Percentiles rank a stretch among this genome's conserved stretches.
Evolutionary conservation across 2,113 vertebrate species (phyloP).

Genomic region (Passer domesticus): DNA sequence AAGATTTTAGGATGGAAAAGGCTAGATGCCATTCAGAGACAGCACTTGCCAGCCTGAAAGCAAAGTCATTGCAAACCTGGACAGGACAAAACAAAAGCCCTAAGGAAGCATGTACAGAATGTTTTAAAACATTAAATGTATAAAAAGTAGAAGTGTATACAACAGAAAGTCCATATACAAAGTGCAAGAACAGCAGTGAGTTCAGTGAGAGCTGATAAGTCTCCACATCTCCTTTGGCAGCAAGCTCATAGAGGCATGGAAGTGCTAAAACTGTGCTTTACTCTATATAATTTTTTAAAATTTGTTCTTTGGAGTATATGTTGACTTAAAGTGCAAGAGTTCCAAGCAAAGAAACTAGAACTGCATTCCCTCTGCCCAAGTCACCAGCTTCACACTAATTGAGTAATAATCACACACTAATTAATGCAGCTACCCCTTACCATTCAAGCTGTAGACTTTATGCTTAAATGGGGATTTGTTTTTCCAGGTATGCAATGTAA

Average conservation of each 20-base stretch:
- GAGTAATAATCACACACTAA: not conserved
- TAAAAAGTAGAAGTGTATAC: not conserved
- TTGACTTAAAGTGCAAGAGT: not conserved
- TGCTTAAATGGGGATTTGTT: not conserved
- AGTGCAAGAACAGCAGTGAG: not conserved
- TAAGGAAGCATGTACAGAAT: not conserved
- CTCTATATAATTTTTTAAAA: not conserved
- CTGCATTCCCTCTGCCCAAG: not conserved
- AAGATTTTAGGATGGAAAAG: not conserved
- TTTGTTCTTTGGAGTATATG: not conserved
- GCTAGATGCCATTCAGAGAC: not conserved
- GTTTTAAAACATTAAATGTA: not conserved
- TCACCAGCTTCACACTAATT: not conserved
- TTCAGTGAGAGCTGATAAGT: not conserved
- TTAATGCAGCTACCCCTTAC: not conserved
- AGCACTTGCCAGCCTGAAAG: not conserved
- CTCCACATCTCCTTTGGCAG: not conserved
- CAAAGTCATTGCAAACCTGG: not conserved
- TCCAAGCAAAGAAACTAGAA: not conserved
- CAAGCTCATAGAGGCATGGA: not conserved
- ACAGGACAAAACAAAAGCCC: not conserved
- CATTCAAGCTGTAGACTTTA: not conserved
- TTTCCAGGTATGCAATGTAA: not conserved
- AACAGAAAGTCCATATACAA: not conserved
- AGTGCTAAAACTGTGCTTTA: not conserved